A percentile compares a stretch with the other conserved stretches of the same genome.
Conservation (phyloP, 2,888 invertebrate species). For the Xylota sylvarum region DNA sequence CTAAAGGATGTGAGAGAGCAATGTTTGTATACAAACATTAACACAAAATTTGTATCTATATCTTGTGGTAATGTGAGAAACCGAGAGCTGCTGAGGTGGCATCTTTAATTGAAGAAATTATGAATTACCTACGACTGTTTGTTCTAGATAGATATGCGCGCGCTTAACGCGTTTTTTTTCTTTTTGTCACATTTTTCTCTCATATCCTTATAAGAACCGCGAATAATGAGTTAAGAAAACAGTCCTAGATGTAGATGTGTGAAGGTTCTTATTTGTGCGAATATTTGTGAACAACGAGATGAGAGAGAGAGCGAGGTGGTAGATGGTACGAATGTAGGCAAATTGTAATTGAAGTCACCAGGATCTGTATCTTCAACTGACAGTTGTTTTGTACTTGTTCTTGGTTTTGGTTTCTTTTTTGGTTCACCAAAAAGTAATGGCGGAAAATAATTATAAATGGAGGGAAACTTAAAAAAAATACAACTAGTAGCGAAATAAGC, state of each 20-base stretch:
- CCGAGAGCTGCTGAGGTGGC: conserved; percentile 51
- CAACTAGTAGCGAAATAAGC: not conserved
- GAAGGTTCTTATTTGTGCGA: conserved; percentile 28
- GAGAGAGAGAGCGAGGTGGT: not conserved
- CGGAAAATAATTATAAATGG: conserved; percentile 1
- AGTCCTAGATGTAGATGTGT: conserved; percentile 40
- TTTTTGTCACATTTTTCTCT: conserved; percentile 33
- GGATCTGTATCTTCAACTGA: conserved; percentile 4
- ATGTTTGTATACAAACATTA: conserved; percentile 66
- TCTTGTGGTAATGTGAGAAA: conserved; percentile 50
- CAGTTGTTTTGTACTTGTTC: not conserved
- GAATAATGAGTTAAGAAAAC: conserved; percentile 66
- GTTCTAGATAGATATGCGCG: conserved; percentile 72
- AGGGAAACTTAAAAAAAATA: not conserved
- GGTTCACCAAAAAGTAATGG: conserved; percentile 14
- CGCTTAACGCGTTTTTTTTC: conserved; percentile 52
- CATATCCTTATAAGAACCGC: conserved; percentile 41
- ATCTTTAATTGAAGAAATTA: conserved; percentile 75
- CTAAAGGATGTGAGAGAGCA: too few species aligned
- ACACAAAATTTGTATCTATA: conserved; percentile 56
- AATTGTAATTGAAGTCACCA: conserved; percentile 31
- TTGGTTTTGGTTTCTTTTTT: not conserved
- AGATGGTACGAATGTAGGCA: not conserved
- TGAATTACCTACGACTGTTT: conserved; percentile 73
- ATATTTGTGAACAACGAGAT: conserved; percentile 4